Evolutionary conservation across 2,888 invertebrate species (phyloP).

Genomic region (Melanophora roralis): DNA sequence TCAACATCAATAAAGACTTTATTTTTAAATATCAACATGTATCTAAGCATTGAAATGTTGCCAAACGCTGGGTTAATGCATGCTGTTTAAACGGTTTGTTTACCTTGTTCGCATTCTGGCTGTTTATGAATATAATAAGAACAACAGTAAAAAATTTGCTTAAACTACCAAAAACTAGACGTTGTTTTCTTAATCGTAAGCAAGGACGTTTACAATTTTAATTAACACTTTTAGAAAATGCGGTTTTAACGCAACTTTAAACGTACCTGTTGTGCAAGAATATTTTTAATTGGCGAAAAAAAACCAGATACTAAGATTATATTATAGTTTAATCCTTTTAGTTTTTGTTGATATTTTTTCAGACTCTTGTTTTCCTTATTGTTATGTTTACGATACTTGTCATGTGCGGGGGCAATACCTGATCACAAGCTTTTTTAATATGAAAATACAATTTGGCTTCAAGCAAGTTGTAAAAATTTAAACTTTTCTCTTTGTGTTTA

Average conservation of each 20-base stretch:
- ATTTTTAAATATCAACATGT: slow-evolving; percentile 8
- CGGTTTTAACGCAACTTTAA: not conserved
- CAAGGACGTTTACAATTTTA: slow-evolving; percentile 22
- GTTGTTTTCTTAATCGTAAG: not conserved
- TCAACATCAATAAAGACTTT: not conserved
- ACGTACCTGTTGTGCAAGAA: slow-evolving; percentile 32
- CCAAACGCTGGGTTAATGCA: not conserved
- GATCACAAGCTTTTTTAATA: too few relatives aligned
- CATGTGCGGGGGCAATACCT: too few relatives aligned
- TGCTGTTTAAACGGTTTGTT: slow-evolving; percentile 8
- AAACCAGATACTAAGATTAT: not conserved
- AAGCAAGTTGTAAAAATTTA: slow-evolving; percentile 31
- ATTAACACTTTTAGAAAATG: slow-evolving; percentile 3
- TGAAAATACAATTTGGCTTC: slow-evolving; percentile 12
- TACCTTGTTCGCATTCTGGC: not conserved
- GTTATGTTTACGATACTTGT: too few relatives aligned
- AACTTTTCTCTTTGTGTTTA: not conserved
- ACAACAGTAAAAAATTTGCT: not conserved
- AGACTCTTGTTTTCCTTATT: not conserved
- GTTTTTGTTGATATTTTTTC: not conserved
- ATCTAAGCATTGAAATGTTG: slow-evolving; percentile 29
- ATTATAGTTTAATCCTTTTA: not conserved
- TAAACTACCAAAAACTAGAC: not conserved
- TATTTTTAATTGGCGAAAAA: not conserved
- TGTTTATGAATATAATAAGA: not conserved